Evolutionary conservation across 2,113 vertebrate species (phyloP).

Genomic region (Microcebus ravelobensis): DNA sequence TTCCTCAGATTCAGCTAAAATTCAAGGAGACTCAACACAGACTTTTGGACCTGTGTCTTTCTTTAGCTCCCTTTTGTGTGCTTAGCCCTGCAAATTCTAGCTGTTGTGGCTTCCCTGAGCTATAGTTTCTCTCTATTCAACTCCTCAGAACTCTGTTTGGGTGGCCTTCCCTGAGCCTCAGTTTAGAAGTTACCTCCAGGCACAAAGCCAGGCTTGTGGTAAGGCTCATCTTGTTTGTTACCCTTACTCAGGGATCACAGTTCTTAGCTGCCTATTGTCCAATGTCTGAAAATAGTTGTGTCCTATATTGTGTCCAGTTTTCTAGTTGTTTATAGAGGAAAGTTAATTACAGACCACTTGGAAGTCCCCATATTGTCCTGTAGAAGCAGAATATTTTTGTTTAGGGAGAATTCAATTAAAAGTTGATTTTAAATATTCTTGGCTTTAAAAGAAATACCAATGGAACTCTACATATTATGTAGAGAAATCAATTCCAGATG

Average conservation of each 20-base stretch:
- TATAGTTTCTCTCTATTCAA: neutral
- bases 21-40: neutral
- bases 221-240: neutral
- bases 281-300: neutral
- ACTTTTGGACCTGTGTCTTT: neutral
- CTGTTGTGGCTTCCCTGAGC: neutral
- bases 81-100: neutral
- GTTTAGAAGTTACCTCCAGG: neutral
- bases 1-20: neutral
- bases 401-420: conserved; percentile 19
- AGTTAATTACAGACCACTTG: neutral
- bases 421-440: conserved; percentile 46
- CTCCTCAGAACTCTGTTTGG: neutral
- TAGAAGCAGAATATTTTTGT: conserved; percentile 19
- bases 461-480: neutral
- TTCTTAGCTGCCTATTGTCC: neutral
- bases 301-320: neutral
- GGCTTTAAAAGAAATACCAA: conserved; percentile 18
- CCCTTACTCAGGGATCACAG: neutral
- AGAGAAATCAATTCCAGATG: conserved; percentile 7
- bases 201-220: neutral
- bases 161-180: neutral
- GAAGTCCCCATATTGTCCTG: neutral
- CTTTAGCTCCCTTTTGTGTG: neutral
- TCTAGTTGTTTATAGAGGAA: neutral